Evolutionary conservation across 2,888 invertebrate genomes (phyloP).

Genomic region (Coremacera marginata): DNA sequence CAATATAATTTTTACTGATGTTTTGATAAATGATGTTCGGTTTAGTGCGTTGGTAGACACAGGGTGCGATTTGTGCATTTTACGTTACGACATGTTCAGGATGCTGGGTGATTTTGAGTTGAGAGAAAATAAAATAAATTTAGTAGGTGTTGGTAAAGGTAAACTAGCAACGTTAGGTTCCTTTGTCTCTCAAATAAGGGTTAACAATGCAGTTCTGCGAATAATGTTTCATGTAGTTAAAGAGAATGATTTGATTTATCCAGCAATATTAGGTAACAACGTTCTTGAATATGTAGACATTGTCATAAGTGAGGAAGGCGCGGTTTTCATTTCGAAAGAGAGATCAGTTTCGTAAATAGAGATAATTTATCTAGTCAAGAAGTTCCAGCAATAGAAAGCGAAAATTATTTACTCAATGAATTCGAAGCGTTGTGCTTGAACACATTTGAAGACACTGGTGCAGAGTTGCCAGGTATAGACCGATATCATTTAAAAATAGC

Average conservation of each 20-base stretch:
- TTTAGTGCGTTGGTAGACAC: constrained; percentile 42
- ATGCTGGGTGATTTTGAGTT: constrained; percentile 29
- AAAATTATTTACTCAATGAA: neutral
- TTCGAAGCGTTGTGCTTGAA: constrained; percentile 1
- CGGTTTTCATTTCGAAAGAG: neutral
- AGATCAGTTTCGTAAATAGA: neutral
- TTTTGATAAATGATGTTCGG: neutral
- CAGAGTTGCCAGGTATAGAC: neutral
- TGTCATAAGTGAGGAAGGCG: constrained; percentile 1
- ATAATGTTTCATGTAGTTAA: constrained; percentile 37
- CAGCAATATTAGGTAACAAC: constrained; percentile 40
- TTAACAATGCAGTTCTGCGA: constrained; percentile 27
- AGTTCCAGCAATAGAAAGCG: too few species aligned
- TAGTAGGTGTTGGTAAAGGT: constrained; percentile 29
- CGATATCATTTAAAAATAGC: neutral
- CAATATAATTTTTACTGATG: neutral
- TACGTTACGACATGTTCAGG: constrained; percentile 27
- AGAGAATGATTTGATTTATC: constrained; percentile 32
- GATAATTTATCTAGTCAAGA: neutral
- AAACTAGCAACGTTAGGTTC: constrained; percentile 26
- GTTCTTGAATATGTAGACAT: constrained; percentile 33
- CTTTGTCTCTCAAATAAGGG: neutral
- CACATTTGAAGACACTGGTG: neutral
- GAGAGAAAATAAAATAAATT: neutral
- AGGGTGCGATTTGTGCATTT: constrained; percentile 38